A percentile compares a stretch with the other conserved stretches of the same genome.
These are phyloP conservation scores for Papilio protenor DNA, from an alignment of 2,888 invertebrate species.

Conservation along the genomic window DNA sequence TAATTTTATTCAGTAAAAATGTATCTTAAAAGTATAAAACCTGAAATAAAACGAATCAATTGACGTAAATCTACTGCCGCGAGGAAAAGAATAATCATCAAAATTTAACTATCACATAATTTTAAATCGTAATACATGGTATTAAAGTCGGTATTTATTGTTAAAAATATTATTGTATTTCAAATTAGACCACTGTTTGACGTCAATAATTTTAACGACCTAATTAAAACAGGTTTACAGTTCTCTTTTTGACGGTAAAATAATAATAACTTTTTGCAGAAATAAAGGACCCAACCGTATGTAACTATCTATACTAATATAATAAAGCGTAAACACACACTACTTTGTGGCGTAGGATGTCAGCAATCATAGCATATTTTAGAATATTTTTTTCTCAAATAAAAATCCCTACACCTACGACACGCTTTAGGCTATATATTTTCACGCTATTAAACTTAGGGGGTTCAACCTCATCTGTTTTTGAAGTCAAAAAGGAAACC, in stretches of 20 bases:
- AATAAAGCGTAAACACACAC: too few species aligned
- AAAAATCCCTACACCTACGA: too few species aligned
- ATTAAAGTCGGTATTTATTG: slow-evolving; percentile 2
- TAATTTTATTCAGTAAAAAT: background rate
- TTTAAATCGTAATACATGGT: slow-evolving; percentile 4
- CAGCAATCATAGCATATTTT: too few species aligned
- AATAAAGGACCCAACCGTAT: background rate
- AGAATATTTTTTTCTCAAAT: too few species aligned
- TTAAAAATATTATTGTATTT: slow-evolving; percentile 42
- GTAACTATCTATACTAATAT: too few species aligned
- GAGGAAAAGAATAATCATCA: slow-evolving; percentile 16
- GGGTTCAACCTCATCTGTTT: too few species aligned
- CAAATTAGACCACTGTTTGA: slow-evolving; percentile 48
- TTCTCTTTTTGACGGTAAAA: slow-evolving; percentile 8
- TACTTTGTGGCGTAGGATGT: too few species aligned
- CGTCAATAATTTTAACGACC: slow-evolving; percentile 50
- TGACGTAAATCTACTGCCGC: slow-evolving; percentile 4
- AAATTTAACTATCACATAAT: background rate
- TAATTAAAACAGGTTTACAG: slow-evolving; percentile 43
- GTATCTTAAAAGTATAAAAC: background rate
- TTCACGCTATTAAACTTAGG: too few species aligned
- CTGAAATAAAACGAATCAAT: background rate
- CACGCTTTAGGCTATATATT: too few species aligned
- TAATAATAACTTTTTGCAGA: background rate
- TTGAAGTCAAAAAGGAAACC: too few species aligned